These are phyloP conservation scores for Drosophila hamatofila DNA, from an alignment of 2,888 invertebrate species.

Conservation along the genomic window DNA sequence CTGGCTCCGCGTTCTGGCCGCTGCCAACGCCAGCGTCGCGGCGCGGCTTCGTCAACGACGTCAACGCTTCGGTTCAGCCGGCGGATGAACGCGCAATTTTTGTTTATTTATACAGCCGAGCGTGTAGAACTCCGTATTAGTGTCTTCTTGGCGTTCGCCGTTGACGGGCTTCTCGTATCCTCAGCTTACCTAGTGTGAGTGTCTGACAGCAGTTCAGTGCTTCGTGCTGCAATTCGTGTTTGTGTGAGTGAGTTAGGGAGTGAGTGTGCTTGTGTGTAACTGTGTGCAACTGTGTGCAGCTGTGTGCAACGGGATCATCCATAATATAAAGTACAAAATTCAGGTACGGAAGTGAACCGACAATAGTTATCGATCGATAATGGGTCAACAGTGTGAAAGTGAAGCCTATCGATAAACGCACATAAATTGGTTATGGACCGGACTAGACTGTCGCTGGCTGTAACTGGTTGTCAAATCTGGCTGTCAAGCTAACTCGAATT, in stretches of 20 bases:
- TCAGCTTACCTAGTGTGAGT: constrained; percentile 48
- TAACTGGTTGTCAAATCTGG: constrained; percentile 22
- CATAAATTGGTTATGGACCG: constrained; percentile 7
- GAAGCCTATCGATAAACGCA: constrained; percentile 8
- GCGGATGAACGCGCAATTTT: constrained; percentile 63
- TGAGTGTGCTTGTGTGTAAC: constrained; percentile 1
- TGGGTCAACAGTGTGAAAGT: constrained; percentile 42
- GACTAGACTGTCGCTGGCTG: background rate
- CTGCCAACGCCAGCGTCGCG: constrained; percentile 36
- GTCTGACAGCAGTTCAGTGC: constrained; percentile 38
- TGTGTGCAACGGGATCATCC: constrained; percentile 30
- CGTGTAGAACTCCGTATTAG: constrained; percentile 80
- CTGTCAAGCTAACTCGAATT: constrained; percentile 17
- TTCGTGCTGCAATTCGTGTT: constrained; percentile 35
- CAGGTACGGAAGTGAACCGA: constrained; percentile 76
- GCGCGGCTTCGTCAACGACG: constrained; percentile 29
- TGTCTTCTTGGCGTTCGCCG: constrained; percentile 82
- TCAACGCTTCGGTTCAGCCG: constrained; percentile 52
- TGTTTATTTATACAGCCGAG: constrained; percentile 82
- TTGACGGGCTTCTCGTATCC: constrained; percentile 58
- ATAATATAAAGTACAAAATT: constrained; percentile 21
- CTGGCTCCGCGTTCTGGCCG: constrained; percentile 49
- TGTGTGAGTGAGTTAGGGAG: constrained; percentile 19
- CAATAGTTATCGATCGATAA: constrained; percentile 10
- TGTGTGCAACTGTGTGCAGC: constrained; percentile 17